These are phyloP conservation scores for Hofmannophila pseudospretella DNA, from an alignment of 2,888 invertebrate species.

Conservation along the genomic window DNA sequence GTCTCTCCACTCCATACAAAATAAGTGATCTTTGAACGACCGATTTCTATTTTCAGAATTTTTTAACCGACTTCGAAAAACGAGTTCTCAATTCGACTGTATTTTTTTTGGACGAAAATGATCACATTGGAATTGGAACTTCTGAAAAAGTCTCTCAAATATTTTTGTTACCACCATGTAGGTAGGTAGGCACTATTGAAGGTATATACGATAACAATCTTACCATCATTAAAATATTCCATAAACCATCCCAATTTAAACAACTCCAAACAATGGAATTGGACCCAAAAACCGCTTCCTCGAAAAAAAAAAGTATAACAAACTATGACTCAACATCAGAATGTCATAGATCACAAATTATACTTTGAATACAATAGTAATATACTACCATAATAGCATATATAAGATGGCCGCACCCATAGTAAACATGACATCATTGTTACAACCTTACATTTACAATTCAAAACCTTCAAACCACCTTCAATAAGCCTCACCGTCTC, in stretches of 20 bases:
- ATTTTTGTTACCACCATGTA: too few relatives aligned
- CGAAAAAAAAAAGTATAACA: constrained; percentile 21
- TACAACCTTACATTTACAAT: constrained; percentile 17
- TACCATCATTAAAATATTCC: neutral
- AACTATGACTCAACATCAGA: constrained; percentile 15
- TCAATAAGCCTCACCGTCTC: constrained; percentile 30
- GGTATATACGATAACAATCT: too few relatives aligned
- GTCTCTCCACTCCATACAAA: too few relatives aligned
- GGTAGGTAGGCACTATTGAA: too few relatives aligned
- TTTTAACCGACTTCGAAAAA: too few relatives aligned
- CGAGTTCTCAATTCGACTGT: too few relatives aligned
- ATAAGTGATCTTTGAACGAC: too few relatives aligned
- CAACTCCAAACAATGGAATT: constrained; percentile 9
- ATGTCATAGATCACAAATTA: constrained; percentile 49
- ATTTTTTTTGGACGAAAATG: too few relatives aligned
- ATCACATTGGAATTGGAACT: too few relatives aligned
- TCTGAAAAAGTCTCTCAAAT: too few relatives aligned
- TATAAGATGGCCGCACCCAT: constrained; percentile 37
- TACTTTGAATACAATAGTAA: constrained; percentile 33
- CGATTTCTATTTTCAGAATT: too few relatives aligned
- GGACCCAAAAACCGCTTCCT: constrained; percentile 37
- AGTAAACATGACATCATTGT: constrained; percentile 38
- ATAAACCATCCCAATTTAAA: neutral
- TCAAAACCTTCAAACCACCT: constrained; percentile 6
- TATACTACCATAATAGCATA: constrained; percentile 14